Percentiles rank a stretch among this genome's conserved stretches.
Conservation (phyloP, 2,797 vertebrate species). For the Xenentodon cancila region DNA sequence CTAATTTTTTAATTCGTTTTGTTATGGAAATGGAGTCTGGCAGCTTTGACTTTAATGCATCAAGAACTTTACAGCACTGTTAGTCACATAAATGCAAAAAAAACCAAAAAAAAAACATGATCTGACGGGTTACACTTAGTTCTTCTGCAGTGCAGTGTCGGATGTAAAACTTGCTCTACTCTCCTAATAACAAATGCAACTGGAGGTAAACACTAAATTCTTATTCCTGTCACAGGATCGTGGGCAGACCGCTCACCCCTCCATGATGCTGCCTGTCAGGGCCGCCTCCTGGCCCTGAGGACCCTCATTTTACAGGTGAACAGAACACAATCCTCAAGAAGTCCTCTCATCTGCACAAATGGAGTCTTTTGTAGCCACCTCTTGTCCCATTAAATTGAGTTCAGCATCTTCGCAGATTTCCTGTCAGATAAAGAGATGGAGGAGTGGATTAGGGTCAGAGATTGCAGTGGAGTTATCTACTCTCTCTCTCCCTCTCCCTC, state of each 20-base stretch:
- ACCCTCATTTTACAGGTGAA: slow-evolving; percentile 92
- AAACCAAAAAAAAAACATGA: too few species aligned
- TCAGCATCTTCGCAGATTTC: slow-evolving; percentile 15
- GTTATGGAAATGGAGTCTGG: slow-evolving; percentile 6
- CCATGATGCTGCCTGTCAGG: slow-evolving; percentile 94
- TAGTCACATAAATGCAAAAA: slow-evolving; percentile 10
- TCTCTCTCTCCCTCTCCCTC: too few species aligned
- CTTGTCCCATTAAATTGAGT: slow-evolving; percentile 9
- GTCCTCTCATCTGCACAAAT: slow-evolving; percentile 16
- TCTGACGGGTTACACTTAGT: too few species aligned
- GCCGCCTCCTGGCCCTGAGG: slow-evolving; percentile 91
- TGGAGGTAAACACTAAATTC: slow-evolving; percentile 5
- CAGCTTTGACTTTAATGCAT: slow-evolving; percentile 10
- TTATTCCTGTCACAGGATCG: slow-evolving; percentile 81
- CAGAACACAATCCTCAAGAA: slow-evolving; percentile 24
- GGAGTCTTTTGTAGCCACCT: slow-evolving; percentile 13
- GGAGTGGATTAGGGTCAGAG: not conserved
- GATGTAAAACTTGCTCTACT: not conserved
- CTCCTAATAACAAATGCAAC: slow-evolving; percentile 1
- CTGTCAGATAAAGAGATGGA: slow-evolving; percentile 17
- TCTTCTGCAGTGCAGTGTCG: not conserved
- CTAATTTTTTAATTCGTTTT: slow-evolving; percentile 11
- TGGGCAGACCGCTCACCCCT: slow-evolving; percentile 95
- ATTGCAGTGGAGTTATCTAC: too few species aligned
- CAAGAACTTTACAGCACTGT: slow-evolving; percentile 6